Evolutionary conservation across 2,797 vertebrate genomes (phyloP), one percentile per base, ranked within the genome.

Genomic region (Notoglanidium macrostoma): DNA sequence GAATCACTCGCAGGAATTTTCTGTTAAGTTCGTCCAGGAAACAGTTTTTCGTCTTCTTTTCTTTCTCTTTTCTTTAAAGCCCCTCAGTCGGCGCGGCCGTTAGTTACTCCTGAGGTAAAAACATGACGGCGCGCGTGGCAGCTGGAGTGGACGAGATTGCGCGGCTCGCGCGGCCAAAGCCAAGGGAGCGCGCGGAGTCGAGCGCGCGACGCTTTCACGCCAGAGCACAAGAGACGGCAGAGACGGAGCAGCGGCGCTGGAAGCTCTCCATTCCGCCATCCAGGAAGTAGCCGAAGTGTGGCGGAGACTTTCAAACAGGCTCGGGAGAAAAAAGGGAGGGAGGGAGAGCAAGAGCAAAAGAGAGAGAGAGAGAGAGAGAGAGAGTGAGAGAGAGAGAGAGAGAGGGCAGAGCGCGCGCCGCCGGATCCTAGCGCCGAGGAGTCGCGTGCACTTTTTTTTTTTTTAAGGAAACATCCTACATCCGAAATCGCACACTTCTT

Each of bases 301-400:
- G 94, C 95, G 90, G 94, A 95, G 96, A 97, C 97, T 98, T 97
- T 97, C 97, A 97, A 98, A 97, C 96, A 95, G 95, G 94, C 94
- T 93, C 92, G 92, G 90, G 87, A 92, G 88, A 89, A 89, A 92
- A 85, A 89, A 26, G 78, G 73, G 87, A 21, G 80, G 55, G 87
- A 29, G 35, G 6, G 89, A 23, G 79, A 44, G 77, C 61, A 83
- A 87, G 87, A 44, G 86, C 35, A 57, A 59, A 78, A 21, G 89
- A 63, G 86, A 78, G 87, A 63, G 87, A 87, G 90, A 59, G 86
- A 9, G 85, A 44, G 51, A 5, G 91, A 11, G 84, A 74, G 85
- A 63, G 88, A 76, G 85, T 40, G 87, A 85, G 88, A 82, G 90
- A 72, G 88, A 78, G 68, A 78, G 79, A 61, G 87, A 86, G 83